Percentiles rank a stretch among this genome's conserved stretches.
Evolutionary conservation across 2,113 vertebrate species (phyloP).

Genomic region (Dolichallabes microphthalmus): DNA sequence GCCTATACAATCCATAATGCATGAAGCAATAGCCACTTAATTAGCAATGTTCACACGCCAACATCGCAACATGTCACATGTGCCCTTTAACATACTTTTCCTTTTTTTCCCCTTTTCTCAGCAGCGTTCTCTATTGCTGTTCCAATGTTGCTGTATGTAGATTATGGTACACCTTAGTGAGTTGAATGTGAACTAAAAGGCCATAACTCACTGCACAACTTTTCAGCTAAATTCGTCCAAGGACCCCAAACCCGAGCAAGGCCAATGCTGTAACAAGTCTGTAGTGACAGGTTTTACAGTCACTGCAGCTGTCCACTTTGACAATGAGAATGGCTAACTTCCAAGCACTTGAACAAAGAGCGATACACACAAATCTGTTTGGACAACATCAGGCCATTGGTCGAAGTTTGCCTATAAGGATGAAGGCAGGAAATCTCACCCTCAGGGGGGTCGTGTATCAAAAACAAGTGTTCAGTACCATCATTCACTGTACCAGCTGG

Average conservation of each 20-base stretch:
- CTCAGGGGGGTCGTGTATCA: background rate
- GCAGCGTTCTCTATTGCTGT: background rate
- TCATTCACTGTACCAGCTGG: background rate
- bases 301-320: conserved; percentile 34
- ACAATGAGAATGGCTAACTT: conserved; percentile 16
- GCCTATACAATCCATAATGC: conserved; percentile 20
- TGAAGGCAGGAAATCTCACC: background rate
- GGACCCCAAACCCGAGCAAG: conserved; percentile 10
- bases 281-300: conserved; percentile 2
- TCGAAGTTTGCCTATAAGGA: background rate
- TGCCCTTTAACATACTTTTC: conserved; percentile 13
- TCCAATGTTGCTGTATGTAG: background rate
- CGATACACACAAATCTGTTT: background rate
- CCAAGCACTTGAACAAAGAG: background rate
- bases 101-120: background rate
- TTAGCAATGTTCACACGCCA: conserved; percentile 10
- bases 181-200: background rate
- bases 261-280: background rate
- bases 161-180: background rate
- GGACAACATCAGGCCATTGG: background rate
- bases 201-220: background rate
- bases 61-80: background rate
- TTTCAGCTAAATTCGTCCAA: conserved; percentile 17
- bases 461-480: background rate
- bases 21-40: conserved; percentile 20